Percentiles rank a stretch among this genome's conserved stretches.
phyloP scores from a whole-genome alignment of 2,888 invertebrate genomes.

The Aricia artaxerxes region DNA sequence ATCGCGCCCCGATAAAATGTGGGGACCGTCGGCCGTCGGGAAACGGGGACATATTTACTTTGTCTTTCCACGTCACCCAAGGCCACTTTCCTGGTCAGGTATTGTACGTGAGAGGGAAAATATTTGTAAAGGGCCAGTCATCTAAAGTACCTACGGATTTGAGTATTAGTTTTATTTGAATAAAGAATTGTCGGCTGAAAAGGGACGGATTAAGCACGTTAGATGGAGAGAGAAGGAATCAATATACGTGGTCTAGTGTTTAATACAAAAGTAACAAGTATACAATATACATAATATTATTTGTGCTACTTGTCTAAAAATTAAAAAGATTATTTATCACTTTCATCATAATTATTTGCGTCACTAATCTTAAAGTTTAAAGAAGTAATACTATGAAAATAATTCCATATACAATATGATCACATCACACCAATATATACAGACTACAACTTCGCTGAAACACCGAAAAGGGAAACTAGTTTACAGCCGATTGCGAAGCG shows the following conservation, averaged over 20 bases:
- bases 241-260: not conserved
- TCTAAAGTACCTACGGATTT: conserved; percentile 69
- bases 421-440: not conserved
- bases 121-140: conserved; percentile 75
- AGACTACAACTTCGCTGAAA: not conserved
- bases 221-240: not conserved
- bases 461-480: conserved; percentile 5
- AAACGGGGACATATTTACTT: conserved; percentile 79
- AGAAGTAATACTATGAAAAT: not conserved
- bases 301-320: no score
- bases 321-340: no score
- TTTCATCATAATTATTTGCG: no score
- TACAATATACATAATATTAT: no score
- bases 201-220: not conserved
- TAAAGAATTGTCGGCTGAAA: conserved; percentile 18
- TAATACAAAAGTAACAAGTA: not conserved
- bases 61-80: conserved; percentile 71
- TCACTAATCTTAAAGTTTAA: no score
- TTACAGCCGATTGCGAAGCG: not conserved
- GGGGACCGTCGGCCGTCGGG: conserved; percentile 72
- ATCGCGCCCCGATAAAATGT: conserved; percentile 80
- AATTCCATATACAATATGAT: not conserved
- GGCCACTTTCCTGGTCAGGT: conserved; percentile 77
- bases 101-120: conserved; percentile 77
- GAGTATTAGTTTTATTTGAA: conserved; percentile 41